phyloP scores from a whole-genome alignment of 1,140 invertebrate species.

The Acromyrmex heyeri region DNA sequence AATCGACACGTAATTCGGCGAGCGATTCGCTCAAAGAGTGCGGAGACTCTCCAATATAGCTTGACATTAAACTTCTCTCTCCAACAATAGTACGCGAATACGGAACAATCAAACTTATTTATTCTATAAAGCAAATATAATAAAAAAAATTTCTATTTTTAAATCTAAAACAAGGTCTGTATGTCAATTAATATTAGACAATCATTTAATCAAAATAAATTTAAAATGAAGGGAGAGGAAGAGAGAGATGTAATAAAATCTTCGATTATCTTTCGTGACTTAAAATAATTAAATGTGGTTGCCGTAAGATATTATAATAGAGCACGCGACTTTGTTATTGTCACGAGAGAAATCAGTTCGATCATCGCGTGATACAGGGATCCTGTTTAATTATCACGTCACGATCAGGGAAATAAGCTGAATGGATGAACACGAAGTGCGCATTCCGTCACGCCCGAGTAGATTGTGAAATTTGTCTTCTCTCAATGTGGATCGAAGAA shows the following conservation, averaged over 20 bases:
- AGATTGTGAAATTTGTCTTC: constrained; percentile 12
- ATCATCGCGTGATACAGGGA: background rate
- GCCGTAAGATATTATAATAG: background rate
- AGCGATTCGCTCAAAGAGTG: too few relatives aligned
- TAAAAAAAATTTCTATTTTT: too few relatives aligned
- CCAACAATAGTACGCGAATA: too few relatives aligned
- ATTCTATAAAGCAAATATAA: too few relatives aligned
- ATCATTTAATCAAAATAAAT: background rate
- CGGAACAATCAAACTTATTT: too few relatives aligned
- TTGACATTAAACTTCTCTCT: too few relatives aligned
- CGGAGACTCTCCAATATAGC: too few relatives aligned
- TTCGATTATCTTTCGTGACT: background rate
- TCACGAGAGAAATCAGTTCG: background rate
- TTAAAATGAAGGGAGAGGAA: background rate
- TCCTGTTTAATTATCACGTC: constrained; percentile 26
- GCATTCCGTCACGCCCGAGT: constrained; percentile 12
- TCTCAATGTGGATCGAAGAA: constrained; percentile 13
- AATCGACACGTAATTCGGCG: too few relatives aligned
- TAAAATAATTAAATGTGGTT: background rate
- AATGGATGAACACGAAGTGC: background rate
- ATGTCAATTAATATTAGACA: too few relatives aligned
- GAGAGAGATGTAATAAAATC: background rate
- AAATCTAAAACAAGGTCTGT: too few relatives aligned
- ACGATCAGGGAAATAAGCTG: constrained; percentile 3
- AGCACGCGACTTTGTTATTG: background rate